phyloP scores from a whole-genome alignment of 2,888 invertebrate species.

The Hylaea fasciaria region DNA sequence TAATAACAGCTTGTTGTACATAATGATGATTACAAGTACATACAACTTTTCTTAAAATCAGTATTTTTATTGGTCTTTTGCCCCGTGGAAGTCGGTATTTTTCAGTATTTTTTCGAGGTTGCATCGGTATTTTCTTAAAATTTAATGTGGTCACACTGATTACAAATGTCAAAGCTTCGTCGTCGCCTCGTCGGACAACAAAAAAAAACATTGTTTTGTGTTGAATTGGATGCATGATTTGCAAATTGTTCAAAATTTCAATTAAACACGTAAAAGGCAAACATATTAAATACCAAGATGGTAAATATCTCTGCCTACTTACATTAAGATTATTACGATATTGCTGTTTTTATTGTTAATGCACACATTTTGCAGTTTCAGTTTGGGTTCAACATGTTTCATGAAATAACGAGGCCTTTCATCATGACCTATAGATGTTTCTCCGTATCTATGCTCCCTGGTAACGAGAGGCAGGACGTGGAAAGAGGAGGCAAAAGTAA shows the following conservation, averaged over 20 bases:
- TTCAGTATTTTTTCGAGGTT: too few species aligned
- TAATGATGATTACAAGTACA: too few species aligned
- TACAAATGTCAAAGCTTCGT: too few species aligned
- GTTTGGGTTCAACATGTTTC: conserved; percentile 95
- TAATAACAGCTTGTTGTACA: too few species aligned
- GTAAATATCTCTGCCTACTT: conserved; percentile 19
- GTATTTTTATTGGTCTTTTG: too few species aligned
- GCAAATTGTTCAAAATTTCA: conserved; percentile 54
- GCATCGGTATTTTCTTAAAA: too few species aligned
- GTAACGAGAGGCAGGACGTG: conserved; percentile 96
- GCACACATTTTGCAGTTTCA: conserved; percentile 85
- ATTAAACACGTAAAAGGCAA: conserved; percentile 64
- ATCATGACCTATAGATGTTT: conserved; percentile 95
- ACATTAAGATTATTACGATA: conserved; percentile 7
- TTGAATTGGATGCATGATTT: conserved; percentile 59
- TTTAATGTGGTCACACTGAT: too few species aligned
- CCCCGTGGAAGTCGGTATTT: too few species aligned
- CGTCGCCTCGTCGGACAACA: too few species aligned
- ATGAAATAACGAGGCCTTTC: conserved; percentile 92
- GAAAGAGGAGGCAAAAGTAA: conserved; percentile 98
- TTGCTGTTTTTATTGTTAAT: conserved; percentile 24
- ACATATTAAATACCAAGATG: conserved; percentile 31
- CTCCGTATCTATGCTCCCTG: conserved; percentile 97
- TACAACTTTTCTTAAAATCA: too few species aligned
- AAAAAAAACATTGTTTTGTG: conserved; percentile 43